Evolutionary conservation across 2,888 invertebrate species (phyloP).

Genomic region (Pollenia angustigena): DNA sequence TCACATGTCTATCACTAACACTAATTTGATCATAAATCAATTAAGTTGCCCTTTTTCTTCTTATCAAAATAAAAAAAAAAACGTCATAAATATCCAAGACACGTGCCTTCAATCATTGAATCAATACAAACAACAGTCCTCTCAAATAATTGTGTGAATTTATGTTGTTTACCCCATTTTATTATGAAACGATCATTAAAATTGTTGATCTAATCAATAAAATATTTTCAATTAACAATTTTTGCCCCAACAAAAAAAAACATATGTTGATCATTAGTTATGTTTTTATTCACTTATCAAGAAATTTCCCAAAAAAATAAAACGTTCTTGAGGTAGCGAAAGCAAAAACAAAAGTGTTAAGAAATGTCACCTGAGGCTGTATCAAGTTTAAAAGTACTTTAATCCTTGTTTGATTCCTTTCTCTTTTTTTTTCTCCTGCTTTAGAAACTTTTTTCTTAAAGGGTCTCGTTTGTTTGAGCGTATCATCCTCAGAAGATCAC

Average conservation of each 20-base stretch:
- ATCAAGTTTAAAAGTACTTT: conserved; percentile 12
- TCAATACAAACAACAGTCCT: conserved; percentile 50
- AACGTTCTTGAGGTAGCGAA: neutral
- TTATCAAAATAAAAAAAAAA: conserved; percentile 49
- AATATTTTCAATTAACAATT: conserved; percentile 77
- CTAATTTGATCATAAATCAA: conserved; percentile 13
- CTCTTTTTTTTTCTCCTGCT: conserved; percentile 7
- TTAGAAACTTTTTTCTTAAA: neutral
- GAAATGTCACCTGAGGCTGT: conserved; percentile 76
- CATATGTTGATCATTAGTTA: conserved; percentile 44
- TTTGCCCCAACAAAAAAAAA: conserved; percentile 40
- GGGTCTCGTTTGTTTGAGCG: conserved; percentile 28
- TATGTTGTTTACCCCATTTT: conserved; percentile 55
- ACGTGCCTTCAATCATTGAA: conserved; percentile 71
- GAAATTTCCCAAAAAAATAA: neutral
- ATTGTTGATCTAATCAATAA: conserved; percentile 76
- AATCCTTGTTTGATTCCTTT: conserved; percentile 50
- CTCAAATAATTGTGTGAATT: conserved; percentile 67
- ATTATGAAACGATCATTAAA: conserved; percentile 75
- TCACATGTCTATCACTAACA: neutral
- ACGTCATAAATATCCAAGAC: conserved; percentile 63
- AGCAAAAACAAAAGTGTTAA: conserved; percentile 71
- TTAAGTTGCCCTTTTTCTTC: neutral
- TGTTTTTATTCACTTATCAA: conserved; percentile 43
- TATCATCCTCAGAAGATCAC: conserved; percentile 24